phyloP scores from a whole-genome alignment of 2,888 invertebrate genomes.

The Leptarthrus brevirostris region DNA sequence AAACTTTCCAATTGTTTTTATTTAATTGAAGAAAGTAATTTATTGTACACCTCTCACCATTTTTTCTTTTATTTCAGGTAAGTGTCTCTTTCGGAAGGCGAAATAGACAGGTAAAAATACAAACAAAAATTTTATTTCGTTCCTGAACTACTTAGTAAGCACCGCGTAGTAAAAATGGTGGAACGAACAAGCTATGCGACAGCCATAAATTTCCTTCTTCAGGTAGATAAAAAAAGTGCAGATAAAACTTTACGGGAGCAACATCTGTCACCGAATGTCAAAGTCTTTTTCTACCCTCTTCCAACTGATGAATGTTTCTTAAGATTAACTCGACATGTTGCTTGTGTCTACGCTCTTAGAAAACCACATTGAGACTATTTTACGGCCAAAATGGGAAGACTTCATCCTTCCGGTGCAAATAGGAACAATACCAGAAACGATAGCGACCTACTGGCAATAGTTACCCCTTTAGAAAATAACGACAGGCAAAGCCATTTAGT shows the following conservation, averaged over 20 bases:
- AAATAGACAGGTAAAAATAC: background rate
- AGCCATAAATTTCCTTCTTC: conserved; percentile 25
- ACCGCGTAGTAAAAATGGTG: background rate
- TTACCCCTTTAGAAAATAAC: conserved; percentile 4
- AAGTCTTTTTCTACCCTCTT: conserved; percentile 20
- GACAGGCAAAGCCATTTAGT: conserved; percentile 10
- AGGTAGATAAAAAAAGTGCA: conserved; percentile 30
- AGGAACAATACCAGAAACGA: background rate
- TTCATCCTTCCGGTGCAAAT: conserved; percentile 5
- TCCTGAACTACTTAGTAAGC: background rate
- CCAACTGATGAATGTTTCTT: conserved; percentile 14
- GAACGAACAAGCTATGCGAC: background rate
- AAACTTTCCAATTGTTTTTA: too few relatives aligned
- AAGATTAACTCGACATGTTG: conserved; percentile 25
- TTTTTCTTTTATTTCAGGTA: conserved; percentile 33
- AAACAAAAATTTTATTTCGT: conserved; percentile 4
- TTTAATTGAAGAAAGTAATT: too few relatives aligned
- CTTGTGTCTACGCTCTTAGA: background rate
- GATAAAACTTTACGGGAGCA: conserved; percentile 30
- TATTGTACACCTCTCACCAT: too few relatives aligned
- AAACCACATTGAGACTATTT: conserved; percentile 16
- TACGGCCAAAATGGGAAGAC: background rate
- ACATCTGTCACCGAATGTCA: conserved; percentile 43
- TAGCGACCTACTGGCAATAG: background rate
- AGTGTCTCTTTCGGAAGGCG: background rate